Evolutionary conservation across 2,888 invertebrate genomes (phyloP), one percentile per base, ranked within the genome.

Genomic region (Apantesis nais): DNA sequence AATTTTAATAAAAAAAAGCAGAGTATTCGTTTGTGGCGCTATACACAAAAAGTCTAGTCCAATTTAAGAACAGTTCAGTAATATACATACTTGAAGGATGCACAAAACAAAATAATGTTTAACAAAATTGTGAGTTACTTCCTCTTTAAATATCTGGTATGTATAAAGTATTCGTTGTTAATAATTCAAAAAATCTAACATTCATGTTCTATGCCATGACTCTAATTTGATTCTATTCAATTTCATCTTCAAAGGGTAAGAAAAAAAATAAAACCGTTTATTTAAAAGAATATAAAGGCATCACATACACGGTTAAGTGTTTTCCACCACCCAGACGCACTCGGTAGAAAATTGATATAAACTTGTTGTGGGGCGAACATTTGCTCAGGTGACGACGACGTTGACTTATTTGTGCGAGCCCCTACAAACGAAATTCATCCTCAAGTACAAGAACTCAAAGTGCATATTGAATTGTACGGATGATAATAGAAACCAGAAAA

Each of bases 291-390:
- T 85, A 86, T 85, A 86, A 86, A 88, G 79, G 81, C 78, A 41
- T 84, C 85, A 87, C 86, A 88, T 86, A 84, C 81, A 86, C 80
- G 82, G 84, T 86, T 89, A 91, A 93, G 90, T 92, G 92, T 92
- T 93, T 92, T 90, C 85, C 88, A 83, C 90, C 87, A 89, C 88
- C 88, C 92, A 93, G 92, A 92, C 90, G 92, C 93, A 93, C 91
- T 92, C 89, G 85, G 90, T 87, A 88, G 94, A 94, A 94, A 94
- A 94, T 94, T 94, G 93, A 93, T 92, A 93, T 91, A 94, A 94
- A 94, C 92, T 91, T 92, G 90, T 92, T 92, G 90, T 90, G 90
- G 90, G 88, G 84, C 81, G 83, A 78, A 87, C 86, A 91, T 90
- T 93, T 91, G 88, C 86, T 86, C 92, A 92, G 92, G 90, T 91